A percentile compares a stretch with the other conserved stretches of the same genome.
phyloP scores from a whole-genome alignment of 2,797 vertebrate genomes.

The Dermochelys coriacea region DNA sequence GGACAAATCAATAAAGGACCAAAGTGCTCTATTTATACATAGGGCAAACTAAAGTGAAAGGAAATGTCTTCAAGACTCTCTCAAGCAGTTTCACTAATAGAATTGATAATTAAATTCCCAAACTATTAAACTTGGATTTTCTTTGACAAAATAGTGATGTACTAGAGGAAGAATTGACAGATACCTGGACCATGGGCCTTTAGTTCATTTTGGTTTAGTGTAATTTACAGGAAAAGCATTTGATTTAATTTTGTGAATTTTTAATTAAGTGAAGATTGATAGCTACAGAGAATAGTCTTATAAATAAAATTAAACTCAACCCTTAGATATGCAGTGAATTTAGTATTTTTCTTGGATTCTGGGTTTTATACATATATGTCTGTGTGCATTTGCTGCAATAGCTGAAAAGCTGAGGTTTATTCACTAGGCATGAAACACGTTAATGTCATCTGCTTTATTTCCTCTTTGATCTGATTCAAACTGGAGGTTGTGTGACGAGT shows the following conservation, averaged over 20 bases:
- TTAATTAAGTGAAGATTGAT: conserved; percentile 65
- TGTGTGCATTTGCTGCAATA: conserved; percentile 14
- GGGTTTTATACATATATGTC: conserved; percentile 11
- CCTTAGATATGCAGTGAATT: neutral
- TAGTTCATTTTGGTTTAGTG: conserved; percentile 67
- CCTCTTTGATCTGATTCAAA: neutral
- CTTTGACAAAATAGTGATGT: conserved; percentile 66
- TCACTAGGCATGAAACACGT: neutral
- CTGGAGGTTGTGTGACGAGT: neutral
- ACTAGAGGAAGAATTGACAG: conserved; percentile 69
- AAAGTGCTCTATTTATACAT: conserved; percentile 67
- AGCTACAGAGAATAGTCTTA: conserved; percentile 19
- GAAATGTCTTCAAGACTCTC: conserved; percentile 66
- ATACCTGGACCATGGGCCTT: conserved; percentile 44
- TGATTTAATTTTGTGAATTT: conserved; percentile 71
- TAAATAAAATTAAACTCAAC: conserved; percentile 22
- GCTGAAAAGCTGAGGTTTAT: neutral
- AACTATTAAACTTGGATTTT: conserved; percentile 49
- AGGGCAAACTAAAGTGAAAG: conserved; percentile 69
- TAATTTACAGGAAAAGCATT: conserved; percentile 67
- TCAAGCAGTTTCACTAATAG: conserved; percentile 61
- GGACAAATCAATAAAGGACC: conserved; percentile 77
- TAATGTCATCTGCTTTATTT: neutral
- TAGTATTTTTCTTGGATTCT: neutral
- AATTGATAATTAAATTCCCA: conserved; percentile 71